phyloP scores from a whole-genome alignment of 1,140 invertebrate genomes.

The Euwallacea fornicatus region DNA sequence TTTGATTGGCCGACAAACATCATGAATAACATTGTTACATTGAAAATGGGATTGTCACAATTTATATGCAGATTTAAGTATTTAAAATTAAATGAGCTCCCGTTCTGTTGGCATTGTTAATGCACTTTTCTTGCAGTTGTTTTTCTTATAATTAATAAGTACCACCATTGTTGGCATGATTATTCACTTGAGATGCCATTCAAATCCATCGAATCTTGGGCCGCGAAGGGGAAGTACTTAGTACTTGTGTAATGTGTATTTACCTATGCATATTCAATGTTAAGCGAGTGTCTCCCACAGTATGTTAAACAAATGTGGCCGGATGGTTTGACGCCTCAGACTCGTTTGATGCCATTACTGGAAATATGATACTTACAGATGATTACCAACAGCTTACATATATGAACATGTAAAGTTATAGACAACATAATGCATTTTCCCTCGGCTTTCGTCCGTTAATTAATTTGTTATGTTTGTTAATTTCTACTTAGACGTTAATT shows the following conservation, averaged over 20 bases:
- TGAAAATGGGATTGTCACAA: slow-evolving; percentile 11
- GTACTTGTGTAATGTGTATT: not conserved
- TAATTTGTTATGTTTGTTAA: no score
- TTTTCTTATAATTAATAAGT: not conserved
- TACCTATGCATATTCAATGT: not conserved
- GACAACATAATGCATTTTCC: no score
- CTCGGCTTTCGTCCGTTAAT: no score
- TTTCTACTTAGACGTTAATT: no score
- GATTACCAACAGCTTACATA: no score
- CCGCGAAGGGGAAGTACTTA: not conserved
- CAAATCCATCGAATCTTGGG: not conserved
- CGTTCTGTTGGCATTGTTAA: not conserved
- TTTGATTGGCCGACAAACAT: slow-evolving; percentile 11
- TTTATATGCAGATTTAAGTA: not conserved
- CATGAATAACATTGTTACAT: slow-evolving; percentile 7
- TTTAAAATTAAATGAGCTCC: not conserved
- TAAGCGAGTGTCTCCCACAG: not conserved
- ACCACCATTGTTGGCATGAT: not conserved
- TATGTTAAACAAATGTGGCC: slow-evolving; percentile 10
- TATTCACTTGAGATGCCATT: not conserved
- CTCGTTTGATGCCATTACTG: slow-evolving; percentile 4
- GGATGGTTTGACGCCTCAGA: not conserved
- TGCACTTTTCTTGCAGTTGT: not conserved
- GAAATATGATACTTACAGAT: no score
- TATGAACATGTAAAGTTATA: no score